Base-by-base conservation (phyloP, 2,797 vertebrate genomes). In the Liparis tanakae region DNA sequence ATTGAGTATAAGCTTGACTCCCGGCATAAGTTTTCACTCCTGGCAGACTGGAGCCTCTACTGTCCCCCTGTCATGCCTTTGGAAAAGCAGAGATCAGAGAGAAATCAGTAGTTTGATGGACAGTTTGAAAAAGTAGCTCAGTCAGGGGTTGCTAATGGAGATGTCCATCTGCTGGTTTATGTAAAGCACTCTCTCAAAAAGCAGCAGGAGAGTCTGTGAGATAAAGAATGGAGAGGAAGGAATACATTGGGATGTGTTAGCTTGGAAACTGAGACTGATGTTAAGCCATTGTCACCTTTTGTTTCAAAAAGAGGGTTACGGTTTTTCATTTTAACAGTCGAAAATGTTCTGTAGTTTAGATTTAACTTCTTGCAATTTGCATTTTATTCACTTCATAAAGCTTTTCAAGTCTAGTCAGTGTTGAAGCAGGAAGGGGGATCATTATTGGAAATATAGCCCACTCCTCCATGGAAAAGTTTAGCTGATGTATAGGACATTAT, bases 151-250 rank as follows among this genome's bases (percentile, higher is more conserved):
- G 65, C 72, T 89, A 87, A 90, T 86, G 78, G 70, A 91, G 84
- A 86, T 81, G 83, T 90, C 89, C 88, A 89, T 90, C 87, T 90
- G 88, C 70, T 73, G 65, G 60, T 78, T 80, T 74, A 89, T 88
- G 82, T 85, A 88, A 87, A 85, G 53, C 12, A 41, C 61, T 79
- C 67, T 50, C 46, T 71, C 60, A 74, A 76, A 83, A 67, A 77
- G 54, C 61, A 73, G 67, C 61, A 72, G 54, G 33, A 68, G 59
- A 73, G 37, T 46, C 15, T 3, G 54, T 20, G 48, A 80, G 72
- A 70, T 73, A 69, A 76, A 76, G 30, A 56, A 67, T 7, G 30
- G 34, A 69, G 74, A 75, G 30, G 60, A 69, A 12, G 22, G 68
- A 71, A 6, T 18, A 61, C 67, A 70, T 2, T 66, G 10, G 14